These are phyloP conservation scores for Diarsia brunnea DNA, from an alignment of 2,888 invertebrate genomes.

Conservation along the genomic window DNA sequence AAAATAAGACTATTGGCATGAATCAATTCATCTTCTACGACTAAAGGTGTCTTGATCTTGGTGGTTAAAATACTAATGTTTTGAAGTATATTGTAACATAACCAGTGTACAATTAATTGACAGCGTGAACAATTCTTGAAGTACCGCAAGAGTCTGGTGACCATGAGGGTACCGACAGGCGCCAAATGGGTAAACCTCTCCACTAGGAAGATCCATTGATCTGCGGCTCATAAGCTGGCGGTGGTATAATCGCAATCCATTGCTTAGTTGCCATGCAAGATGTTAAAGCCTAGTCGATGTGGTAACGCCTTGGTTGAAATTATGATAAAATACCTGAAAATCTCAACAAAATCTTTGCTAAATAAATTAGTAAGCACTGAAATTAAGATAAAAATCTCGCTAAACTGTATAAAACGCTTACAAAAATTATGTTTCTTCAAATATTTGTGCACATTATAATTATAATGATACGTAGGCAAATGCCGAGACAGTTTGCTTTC, in stretches of 20 bases:
- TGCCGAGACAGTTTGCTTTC: slow-evolving; percentile 54
- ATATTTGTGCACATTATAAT: slow-evolving; percentile 42
- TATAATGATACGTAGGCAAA: slow-evolving; percentile 36
- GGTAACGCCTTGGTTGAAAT: not conserved
- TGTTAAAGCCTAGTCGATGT: not conserved
- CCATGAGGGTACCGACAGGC: not conserved
- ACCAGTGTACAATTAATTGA: too few species aligned
- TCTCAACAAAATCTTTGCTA: not conserved
- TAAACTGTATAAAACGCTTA: slow-evolving; percentile 4
- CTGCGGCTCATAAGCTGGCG: not conserved
- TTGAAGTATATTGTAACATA: too few species aligned
- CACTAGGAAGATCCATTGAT: not conserved
- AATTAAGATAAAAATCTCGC: not conserved
- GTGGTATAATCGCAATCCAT: not conserved
- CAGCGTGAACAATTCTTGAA: not conserved
- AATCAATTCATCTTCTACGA: too few species aligned
- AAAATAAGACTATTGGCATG: too few species aligned
- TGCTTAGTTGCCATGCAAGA: not conserved
- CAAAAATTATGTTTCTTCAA: slow-evolving; percentile 20
- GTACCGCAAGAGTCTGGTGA: not conserved
- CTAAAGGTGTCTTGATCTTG: too few species aligned
- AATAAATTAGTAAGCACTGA: not conserved
- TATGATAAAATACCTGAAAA: not conserved
- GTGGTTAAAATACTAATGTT: not conserved
- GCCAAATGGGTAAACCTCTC: not conserved